These are phyloP conservation scores for Pogonocichla stellata DNA, from an alignment of 2,113 vertebrate species.

Conservation along the genomic window DNA sequence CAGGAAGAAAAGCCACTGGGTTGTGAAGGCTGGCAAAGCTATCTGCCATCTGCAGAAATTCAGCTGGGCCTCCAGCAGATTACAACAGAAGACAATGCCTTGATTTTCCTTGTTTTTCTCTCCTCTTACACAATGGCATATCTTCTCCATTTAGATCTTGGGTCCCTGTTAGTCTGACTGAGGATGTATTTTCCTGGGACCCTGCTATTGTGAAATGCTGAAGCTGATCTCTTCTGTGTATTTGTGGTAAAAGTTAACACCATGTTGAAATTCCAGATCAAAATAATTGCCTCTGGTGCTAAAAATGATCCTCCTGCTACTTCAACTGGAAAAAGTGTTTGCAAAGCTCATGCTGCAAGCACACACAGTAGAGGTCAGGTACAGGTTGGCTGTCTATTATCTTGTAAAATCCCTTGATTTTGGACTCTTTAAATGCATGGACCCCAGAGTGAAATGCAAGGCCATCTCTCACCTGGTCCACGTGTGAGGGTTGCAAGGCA, in stretches of 20 bases:
- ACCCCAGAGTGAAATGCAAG: neutral
- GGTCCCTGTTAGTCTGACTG: neutral
- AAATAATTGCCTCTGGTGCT: neutral
- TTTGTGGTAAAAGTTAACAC: constrained; percentile 4
- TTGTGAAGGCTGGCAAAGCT: constrained; percentile 44
- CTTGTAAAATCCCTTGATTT: neutral
- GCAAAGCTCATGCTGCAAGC: neutral
- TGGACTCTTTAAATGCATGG: neutral
- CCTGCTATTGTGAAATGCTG: neutral
- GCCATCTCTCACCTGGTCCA: neutral
- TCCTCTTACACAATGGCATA: neutral
- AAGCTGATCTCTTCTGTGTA: neutral
- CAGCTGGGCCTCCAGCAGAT: constrained; percentile 42
- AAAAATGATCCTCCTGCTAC: neutral
- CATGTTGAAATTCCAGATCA: neutral
- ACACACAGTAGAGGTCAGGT: neutral
- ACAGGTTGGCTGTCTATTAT: neutral
- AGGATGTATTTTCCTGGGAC: constrained; percentile 7
- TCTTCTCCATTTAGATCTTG: neutral
- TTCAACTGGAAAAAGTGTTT: neutral
- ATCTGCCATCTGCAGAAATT: constrained; percentile 61
- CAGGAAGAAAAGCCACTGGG: constrained; percentile 6
- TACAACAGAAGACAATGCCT: constrained; percentile 27
- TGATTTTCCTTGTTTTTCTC: neutral
- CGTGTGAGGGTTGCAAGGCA: neutral